A percentile compares a stretch with the other conserved stretches of the same genome.
phyloP scores from a whole-genome alignment of 2,888 invertebrate genomes.

The Lithophane ornitopus region DNA sequence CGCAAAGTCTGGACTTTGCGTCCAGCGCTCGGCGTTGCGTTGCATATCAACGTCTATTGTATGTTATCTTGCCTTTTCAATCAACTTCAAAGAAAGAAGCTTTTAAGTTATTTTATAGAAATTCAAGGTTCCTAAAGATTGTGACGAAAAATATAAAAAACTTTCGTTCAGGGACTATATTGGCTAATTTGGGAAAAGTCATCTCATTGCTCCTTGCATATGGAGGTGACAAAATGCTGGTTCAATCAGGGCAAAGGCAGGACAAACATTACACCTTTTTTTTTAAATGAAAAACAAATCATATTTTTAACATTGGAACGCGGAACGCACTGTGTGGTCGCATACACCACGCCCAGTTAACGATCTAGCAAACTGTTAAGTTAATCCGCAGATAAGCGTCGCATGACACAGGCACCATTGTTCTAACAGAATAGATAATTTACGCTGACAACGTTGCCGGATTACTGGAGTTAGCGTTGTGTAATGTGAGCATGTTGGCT shows the following conservation, averaged over 20 bases:
- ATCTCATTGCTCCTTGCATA: too few relatives aligned
- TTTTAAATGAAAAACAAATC: not conserved
- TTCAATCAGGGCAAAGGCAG: not conserved
- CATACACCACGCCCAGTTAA: slow-evolving; percentile 66
- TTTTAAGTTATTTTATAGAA: too few relatives aligned
- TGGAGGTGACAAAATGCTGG: not conserved
- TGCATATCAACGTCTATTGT: too few relatives aligned
- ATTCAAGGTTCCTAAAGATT: not conserved
- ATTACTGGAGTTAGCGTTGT: slow-evolving; percentile 68
- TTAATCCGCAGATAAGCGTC: slow-evolving; percentile 75
- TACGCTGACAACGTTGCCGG: slow-evolving; percentile 71
- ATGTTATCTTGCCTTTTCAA: too few relatives aligned
- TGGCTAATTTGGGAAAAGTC: too few relatives aligned
- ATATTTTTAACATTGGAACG: slow-evolving; percentile 69
- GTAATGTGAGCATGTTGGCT: slow-evolving; percentile 59
- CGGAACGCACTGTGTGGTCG: slow-evolving; percentile 76
- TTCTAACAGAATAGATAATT: slow-evolving; percentile 80
- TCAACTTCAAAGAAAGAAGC: not conserved
- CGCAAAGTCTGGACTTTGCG: too few relatives aligned
- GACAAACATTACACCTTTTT: not conserved
- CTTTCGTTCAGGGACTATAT: not conserved
- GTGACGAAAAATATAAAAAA: not conserved
- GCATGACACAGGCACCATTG: slow-evolving; percentile 71
- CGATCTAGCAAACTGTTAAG: slow-evolving; percentile 70
- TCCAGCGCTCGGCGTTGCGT: too few relatives aligned